Evolutionary conservation across 2,888 invertebrate species (phyloP).

Genomic region (Scaptomyza tumidula): DNA sequence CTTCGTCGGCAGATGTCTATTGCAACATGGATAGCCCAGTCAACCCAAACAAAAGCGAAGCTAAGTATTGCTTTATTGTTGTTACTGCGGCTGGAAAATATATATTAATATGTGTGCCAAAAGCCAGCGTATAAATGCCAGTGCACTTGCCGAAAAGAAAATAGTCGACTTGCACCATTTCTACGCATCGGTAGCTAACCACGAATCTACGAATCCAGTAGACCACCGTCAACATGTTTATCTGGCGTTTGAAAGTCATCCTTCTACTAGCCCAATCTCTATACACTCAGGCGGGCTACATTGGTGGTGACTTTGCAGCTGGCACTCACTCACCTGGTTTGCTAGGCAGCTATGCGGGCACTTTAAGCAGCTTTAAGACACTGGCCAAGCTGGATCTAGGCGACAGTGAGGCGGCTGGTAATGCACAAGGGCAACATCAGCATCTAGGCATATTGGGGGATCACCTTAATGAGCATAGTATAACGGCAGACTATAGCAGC

Average conservation of each 20-base stretch:
- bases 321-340: constrained; percentile 62
- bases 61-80: constrained; percentile 22
- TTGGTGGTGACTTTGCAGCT: constrained; percentile 52
- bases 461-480: constrained; percentile 40
- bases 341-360: too few species aligned
- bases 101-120: constrained; percentile 70
- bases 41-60: constrained; percentile 70
- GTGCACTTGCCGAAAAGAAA: constrained; percentile 63
- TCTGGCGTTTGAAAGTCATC: constrained; percentile 52
- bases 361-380: constrained; percentile 18
- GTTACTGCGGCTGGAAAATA: constrained; percentile 62
- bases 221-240: constrained; percentile 39
- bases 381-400: constrained; percentile 59
- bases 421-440: too few species aligned
- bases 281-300: constrained; percentile 36
- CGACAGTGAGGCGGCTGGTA: constrained; percentile 15
- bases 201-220: not conserved
- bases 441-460: too few species aligned
- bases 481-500: constrained; percentile 73
- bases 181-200: constrained; percentile 65
- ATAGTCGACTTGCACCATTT: constrained; percentile 78
- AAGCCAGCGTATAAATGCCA: constrained; percentile 67
- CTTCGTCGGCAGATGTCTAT: constrained; percentile 73
- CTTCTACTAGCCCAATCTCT: constrained; percentile 53
- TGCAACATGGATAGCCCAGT: constrained; percentile 69